Evolutionary conservation across 2,113 vertebrate genomes (phyloP), one percentile per base, ranked within the genome.

Genomic region (Ophthalmolycus amberensis): DNA sequence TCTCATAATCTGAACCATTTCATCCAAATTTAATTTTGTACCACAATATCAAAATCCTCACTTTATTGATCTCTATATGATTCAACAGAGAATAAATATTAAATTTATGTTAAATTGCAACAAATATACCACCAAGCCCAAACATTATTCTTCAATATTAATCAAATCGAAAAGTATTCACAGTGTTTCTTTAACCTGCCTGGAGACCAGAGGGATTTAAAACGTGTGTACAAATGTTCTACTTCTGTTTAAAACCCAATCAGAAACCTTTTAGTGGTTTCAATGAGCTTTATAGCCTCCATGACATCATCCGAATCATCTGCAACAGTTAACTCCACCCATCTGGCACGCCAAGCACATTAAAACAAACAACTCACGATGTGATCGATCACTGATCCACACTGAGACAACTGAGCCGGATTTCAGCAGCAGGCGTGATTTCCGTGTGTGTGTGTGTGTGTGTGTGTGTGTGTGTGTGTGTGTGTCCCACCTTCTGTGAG

Each of bases 401-500:
- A 44, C 1, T 5, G n/a, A 0, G 42, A 18, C 25, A 10, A 3
- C 3, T 0, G 38, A 71, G 16, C 11, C 3, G 5, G 70, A 71
- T 75, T 76, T 29, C 12, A 38, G 60, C 75, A 38, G 46, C 54
- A 32, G 29, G 29, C 29, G 29, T 29, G 29, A 29, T 29, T 29
- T 29, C 29, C 3, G 70, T 60, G 65, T 72, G 59, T 37, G 71
- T 12, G n/a, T 48, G 18, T 46, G 32, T 50, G 27, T 46, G 62
- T 73, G 68, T 68, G 52, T 78, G 46, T 65, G 71, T 71, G 68
- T 54, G 44, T 80, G n/a, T 66, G 20, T 44, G 74, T 63, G 66
- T 38, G 72, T 62, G 29, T 4, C 25, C 25, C 82, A 91, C 90
- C 90, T 93, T 87, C 32, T 37, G 34, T 9, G 87, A 84, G 37